Conservation (phyloP, 1,140 invertebrate species). For the Macrotrachela quadricornifera region DNA sequence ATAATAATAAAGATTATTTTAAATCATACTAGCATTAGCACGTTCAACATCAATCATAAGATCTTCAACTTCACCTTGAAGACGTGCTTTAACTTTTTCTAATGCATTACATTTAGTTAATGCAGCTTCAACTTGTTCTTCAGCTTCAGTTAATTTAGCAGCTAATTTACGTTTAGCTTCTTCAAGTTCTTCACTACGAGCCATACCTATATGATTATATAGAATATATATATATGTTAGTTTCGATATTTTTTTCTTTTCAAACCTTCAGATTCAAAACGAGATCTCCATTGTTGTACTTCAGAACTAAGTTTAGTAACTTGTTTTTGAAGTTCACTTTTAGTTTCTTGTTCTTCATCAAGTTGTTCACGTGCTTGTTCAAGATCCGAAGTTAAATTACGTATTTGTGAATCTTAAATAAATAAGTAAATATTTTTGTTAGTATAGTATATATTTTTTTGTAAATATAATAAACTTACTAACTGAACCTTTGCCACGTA, state of each 20-base stretch:
- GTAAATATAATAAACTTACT: no score
- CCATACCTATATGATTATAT: conserved; percentile 34
- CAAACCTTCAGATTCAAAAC: conserved; percentile 15
- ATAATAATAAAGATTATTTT: no score
- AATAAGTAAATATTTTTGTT: no score
- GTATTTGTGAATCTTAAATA: conserved; percentile 20
- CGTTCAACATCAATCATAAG: conserved; percentile 90
- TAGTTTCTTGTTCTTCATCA: conserved; percentile 65
- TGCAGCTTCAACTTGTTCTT: conserved; percentile 53
- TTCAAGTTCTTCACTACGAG: conserved; percentile 85
- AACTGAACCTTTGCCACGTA: conserved; percentile 9
- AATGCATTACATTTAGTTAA: conserved; percentile 83
- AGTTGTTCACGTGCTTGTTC: conserved; percentile 81
- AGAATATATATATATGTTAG: no score
- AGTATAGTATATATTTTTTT: no score
- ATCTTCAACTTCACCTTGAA: conserved; percentile 91
- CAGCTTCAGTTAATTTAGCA: conserved; percentile 80
- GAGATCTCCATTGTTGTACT: conserved; percentile 30
- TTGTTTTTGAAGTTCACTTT: conserved; percentile 56
- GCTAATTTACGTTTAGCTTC: conserved; percentile 92
- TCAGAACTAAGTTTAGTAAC: conserved; percentile 91
- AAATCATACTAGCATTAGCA: conserved; percentile 14
- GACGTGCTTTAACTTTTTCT: conserved; percentile 88
- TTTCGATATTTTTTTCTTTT: no score
- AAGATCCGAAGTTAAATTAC: conserved; percentile 83